Evolutionary conservation across 2,797 vertebrate genomes (phyloP).

Genomic region (Monodelphis domestica): DNA sequence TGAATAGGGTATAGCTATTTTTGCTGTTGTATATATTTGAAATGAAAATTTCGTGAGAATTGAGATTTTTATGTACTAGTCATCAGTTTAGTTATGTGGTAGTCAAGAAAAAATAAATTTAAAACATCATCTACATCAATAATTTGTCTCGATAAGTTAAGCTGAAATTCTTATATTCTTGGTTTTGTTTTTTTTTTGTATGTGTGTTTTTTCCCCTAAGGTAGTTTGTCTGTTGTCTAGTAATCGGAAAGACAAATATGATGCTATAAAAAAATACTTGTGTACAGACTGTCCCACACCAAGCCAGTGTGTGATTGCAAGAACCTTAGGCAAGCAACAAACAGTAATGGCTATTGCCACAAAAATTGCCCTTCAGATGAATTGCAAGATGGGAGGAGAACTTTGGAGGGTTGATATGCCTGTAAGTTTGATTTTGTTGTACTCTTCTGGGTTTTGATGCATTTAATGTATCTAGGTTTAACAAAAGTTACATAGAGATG

Average conservation of each 20-base stretch:
- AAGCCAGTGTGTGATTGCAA: constrained; percentile 94
- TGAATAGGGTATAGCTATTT: background rate
- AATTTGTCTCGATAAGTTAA: background rate
- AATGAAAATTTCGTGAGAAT: background rate
- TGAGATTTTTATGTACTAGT: background rate
- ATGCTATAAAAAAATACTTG: constrained; percentile 94
- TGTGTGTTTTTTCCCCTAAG: constrained; percentile 81
- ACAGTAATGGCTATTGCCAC: constrained; percentile 92
- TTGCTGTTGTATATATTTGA: background rate
- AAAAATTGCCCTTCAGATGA: constrained; percentile 96
- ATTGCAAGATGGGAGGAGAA: constrained; percentile 98
- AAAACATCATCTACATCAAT: background rate
- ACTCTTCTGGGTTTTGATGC: background rate
- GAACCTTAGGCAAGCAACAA: constrained; percentile 91
- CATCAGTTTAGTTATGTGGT: background rate
- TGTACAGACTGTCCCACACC: constrained; percentile 94
- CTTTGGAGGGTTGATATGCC: constrained; percentile 97
- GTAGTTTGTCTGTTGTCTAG: constrained; percentile 93
- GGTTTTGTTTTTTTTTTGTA: background rate
- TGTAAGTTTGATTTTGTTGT: constrained; percentile 81
- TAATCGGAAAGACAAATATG: constrained; percentile 94
- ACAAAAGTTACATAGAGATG: background rate
- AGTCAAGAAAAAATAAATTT: background rate
- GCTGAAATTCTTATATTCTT: background rate
- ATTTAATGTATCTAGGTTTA: background rate